Evolutionary conservation across 2,888 invertebrate species (phyloP).

Genomic region (Argyra leucocephala): DNA sequence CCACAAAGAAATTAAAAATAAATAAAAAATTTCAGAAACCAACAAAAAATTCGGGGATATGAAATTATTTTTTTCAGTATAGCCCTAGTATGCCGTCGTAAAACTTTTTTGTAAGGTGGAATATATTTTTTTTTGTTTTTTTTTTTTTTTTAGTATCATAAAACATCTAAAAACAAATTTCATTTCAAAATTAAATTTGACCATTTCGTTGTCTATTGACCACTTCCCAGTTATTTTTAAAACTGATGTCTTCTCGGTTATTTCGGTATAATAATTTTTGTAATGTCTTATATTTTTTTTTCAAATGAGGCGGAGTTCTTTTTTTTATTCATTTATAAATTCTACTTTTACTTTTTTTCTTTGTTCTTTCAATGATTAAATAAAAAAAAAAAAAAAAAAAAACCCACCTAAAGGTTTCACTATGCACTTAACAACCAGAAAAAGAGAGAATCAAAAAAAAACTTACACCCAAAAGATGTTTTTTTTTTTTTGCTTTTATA

Average conservation of each 20-base stretch:
- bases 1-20: slow-evolving; percentile 24
- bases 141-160: too few relatives aligned
- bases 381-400: not conserved
- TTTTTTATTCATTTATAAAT: not conserved
- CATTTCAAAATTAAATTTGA: too few relatives aligned
- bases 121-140: too few relatives aligned
- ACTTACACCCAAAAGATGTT: not conserved
- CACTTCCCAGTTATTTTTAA: too few relatives aligned
- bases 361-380: not conserved
- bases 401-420: not conserved
- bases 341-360: not conserved
- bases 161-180: too few relatives aligned
- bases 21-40: not conserved
- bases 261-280: too few relatives aligned
- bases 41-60: too few relatives aligned
- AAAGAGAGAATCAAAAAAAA: not conserved
- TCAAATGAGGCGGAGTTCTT: slow-evolving; percentile 7
- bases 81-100: too few relatives aligned
- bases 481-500: not conserved
- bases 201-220: too few relatives aligned
- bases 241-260: too few relatives aligned
- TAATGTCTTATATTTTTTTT: not conserved
- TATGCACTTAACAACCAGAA: not conserved
- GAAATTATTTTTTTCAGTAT: too few relatives aligned
- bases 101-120: too few relatives aligned